Percentiles rank a stretch among this genome's conserved stretches.
Evolutionary conservation across 2,888 invertebrate genomes (phyloP).

Genomic region (Penaeus monodon): DNA sequence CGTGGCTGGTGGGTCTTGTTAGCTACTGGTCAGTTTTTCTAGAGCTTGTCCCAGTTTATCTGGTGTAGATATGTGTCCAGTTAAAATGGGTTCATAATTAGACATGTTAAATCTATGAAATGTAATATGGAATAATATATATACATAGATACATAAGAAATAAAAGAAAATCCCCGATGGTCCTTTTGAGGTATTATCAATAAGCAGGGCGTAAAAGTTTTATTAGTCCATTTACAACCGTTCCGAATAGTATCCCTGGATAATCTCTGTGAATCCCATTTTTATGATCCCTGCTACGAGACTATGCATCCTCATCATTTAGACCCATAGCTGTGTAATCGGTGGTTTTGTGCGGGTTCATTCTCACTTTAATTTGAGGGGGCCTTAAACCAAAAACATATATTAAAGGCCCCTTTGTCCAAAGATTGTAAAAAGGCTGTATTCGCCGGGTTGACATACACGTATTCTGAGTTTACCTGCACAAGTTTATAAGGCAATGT

Average conservation of each 20-base stretch:
- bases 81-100: conserved; percentile 29
- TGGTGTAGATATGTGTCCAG: conserved; percentile 15
- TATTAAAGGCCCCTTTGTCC: conserved; percentile 32
- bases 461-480: conserved; percentile 3
- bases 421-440: conserved; percentile 14
- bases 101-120: conserved; percentile 22
- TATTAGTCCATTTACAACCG: no score
- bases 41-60: not conserved
- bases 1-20: conserved; percentile 15
- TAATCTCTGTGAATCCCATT: conserved; percentile 20
- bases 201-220: no score
- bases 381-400: conserved; percentile 5
- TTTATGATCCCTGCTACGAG: conserved; percentile 24
- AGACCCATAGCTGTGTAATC: conserved; percentile 44
- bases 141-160: conserved; percentile 35
- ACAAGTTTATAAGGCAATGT: conserved; percentile 10
- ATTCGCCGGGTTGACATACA: not conserved
- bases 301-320: not conserved
- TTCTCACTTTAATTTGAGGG: conserved; percentile 42
- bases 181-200: no score
- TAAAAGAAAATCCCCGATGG: not conserved
- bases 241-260: conserved; percentile 21
- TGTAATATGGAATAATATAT: conserved; percentile 17
- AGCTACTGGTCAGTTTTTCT: not conserved
- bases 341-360: conserved; percentile 45